Conservation (phyloP, 2,113 vertebrate genomes). For the Genyomyrus donnyi region DNA sequence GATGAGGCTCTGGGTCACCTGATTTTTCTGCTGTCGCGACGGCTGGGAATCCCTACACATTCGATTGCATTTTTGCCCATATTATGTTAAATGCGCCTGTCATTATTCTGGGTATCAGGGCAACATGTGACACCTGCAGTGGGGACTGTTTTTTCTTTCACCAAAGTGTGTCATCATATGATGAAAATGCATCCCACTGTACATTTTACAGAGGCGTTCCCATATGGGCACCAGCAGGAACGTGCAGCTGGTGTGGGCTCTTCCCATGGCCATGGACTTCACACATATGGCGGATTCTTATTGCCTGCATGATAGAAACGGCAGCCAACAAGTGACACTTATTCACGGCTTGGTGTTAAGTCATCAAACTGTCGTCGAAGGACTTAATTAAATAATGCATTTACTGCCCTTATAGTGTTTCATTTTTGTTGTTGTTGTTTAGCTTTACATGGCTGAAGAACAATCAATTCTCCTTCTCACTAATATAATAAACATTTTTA, state of each 20-base stretch:
- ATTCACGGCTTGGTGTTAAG: neutral
- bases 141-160: neutral
- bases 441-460: neutral
- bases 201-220: neutral
- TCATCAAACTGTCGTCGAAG: neutral
- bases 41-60: neutral
- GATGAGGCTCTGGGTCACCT: neutral
- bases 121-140: neutral
- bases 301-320: neutral
- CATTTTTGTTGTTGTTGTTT: neutral
- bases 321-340: neutral
- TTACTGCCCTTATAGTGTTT: neutral
- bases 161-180: neutral
- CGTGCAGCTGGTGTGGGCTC: neutral
- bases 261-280: neutral
- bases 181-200: neutral
- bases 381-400: slow-evolving; percentile 3
- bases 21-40: neutral
- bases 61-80: neutral
- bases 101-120: neutral
- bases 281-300: neutral
- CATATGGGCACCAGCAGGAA: neutral
- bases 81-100: neutral
- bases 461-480: neutral
- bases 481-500: neutral